Conservation (phyloP, 2,888 invertebrate species). For the Xanthostigma xanthostigma region DNA sequence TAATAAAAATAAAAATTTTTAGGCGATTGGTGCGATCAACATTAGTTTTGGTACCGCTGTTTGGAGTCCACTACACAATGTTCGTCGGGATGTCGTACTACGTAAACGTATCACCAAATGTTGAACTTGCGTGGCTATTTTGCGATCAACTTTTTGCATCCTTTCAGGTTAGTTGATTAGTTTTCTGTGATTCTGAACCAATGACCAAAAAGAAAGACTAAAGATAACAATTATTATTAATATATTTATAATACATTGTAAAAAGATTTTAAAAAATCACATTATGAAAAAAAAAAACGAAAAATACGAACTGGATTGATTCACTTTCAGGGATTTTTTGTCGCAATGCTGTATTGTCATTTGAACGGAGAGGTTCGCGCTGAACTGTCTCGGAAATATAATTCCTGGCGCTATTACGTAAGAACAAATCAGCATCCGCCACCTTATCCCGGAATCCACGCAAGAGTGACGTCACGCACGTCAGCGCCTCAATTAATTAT, state of each 20-base stretch:
- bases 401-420: constrained; percentile 1
- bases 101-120: constrained; percentile 25
- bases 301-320: not conserved
- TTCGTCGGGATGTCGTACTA: constrained; percentile 36
- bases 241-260: no score
- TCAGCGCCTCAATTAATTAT: not conserved
- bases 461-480: not conserved
- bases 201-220: no score
- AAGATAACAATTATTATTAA: no score
- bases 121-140: constrained; percentile 46
- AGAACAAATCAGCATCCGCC: not conserved
- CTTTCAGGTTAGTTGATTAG: constrained; percentile 37
- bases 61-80: constrained; percentile 47
- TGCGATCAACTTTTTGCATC: constrained; percentile 49
- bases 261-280: no score
- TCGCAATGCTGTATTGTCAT: constrained; percentile 47
- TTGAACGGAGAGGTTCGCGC: constrained; percentile 43
- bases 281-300: not conserved
- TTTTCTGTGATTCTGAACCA: not conserved
- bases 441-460: not conserved
- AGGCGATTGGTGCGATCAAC: constrained; percentile 48
- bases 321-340: constrained; percentile 39
- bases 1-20: constrained; percentile 8
- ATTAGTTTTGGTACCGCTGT: constrained; percentile 46
- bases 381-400: constrained; percentile 22